Evolutionary conservation across 2,113 vertebrate genomes (phyloP), one percentile per base, ranked within the genome.

Genomic region (Callopanchax toddi): DNA sequence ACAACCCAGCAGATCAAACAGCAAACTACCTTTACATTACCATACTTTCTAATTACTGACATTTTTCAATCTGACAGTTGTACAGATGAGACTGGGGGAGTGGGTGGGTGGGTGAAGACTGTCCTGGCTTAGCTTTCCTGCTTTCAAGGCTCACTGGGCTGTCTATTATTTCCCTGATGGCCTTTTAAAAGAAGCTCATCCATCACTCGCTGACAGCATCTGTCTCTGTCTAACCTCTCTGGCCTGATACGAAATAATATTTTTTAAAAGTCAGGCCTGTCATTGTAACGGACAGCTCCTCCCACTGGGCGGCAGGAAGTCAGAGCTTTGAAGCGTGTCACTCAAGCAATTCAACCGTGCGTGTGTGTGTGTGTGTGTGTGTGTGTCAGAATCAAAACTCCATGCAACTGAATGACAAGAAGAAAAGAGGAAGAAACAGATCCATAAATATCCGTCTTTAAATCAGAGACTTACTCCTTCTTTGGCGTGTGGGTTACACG

Each of bases 241-340:
- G 68, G 57, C 73, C 54, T 81, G 62, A 84, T 71, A 85, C 67
- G 60, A 87, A 89, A 90, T 71, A 65, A 84, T 86, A 79, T 83
- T 82, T 85, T 63, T 45, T 45, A 52, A 61, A 84, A 86, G 69
- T 65, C 69, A 67, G 62, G 73, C 82, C 80, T 50, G 66, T 91
- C 88, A 88, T 45, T 22, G 66, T 74, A 85, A 86, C 61, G 46
- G 80, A 86, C 86, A 89, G 80, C 64, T 84, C 76, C 70, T 84
- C 80, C 66, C 80, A 79, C 65, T 59, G 81, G 70, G 60, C 66
- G 29, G 55, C 46, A 71, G 46, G 71, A 70, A 82, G 65, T 65
- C 46, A 60, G 62, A 60, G 63, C 45, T 74, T 67, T 82, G 73
- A 84, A 67, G 75, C 12, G n/a, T 66, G 84, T 83, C 73, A 81